Evolutionary conservation across 64 coral and sea anemone species (phyloP).

Genomic region (Montipora cactus): DNA sequence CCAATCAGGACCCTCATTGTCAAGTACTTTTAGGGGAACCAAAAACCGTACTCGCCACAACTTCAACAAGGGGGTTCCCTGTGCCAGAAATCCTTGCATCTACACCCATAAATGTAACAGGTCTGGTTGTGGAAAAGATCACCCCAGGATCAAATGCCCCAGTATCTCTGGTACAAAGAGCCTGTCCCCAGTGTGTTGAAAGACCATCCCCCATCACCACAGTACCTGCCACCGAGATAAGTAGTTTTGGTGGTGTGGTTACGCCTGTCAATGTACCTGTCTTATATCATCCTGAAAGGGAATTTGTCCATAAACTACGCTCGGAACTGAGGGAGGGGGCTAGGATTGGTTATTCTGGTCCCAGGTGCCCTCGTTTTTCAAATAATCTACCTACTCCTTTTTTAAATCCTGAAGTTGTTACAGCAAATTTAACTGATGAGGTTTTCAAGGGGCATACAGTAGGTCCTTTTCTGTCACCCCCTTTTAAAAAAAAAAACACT

Average conservation of each 20-base stretch:
- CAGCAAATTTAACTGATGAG: neutral
- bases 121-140: too few species aligned
- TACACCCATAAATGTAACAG: too few species aligned
- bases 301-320: conserved; percentile 1
- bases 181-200: too few species aligned
- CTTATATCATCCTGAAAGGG: conserved; percentile 12
- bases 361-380: neutral
- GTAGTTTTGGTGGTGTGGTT: conserved; percentile 9
- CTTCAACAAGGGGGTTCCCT: too few species aligned
- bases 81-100: too few species aligned
- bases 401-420: conserved; percentile 20
- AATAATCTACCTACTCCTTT: conserved; percentile 17
- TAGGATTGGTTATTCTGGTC: conserved; percentile 14
- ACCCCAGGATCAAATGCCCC: too few species aligned
- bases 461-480: neutral
- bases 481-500: neutral
- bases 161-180: too few species aligned
- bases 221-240: neutral
- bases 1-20: too few species aligned
- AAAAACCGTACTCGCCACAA: too few species aligned
- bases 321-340: neutral
- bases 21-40: too few species aligned
- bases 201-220: neutral
- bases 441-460: neutral
- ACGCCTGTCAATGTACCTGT: neutral